Conservation (phyloP, 1,140 invertebrate genomes). For the Danaus melanippus region DNA sequence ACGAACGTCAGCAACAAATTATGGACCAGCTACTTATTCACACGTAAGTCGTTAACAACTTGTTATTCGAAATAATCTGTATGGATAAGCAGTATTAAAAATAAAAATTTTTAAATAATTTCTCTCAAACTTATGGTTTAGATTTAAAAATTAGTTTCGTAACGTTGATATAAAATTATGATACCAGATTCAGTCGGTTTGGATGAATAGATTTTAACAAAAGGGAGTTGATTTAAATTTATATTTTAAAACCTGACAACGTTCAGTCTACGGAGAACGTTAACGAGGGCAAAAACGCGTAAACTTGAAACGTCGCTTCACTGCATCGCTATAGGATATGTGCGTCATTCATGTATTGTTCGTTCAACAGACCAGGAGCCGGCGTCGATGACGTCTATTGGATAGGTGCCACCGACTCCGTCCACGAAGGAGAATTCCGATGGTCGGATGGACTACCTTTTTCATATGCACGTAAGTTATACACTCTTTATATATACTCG, state of each 20-base stretch:
- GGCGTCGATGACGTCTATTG: slow-evolving; percentile 79
- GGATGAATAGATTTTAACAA: neutral
- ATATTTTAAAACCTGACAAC: neutral
- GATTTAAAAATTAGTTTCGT: neutral
- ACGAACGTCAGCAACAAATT: slow-evolving; percentile 74
- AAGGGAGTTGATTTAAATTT: too few species aligned
- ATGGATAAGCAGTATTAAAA: too few species aligned
- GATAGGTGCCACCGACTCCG: slow-evolving; percentile 83
- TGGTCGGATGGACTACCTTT: slow-evolving; percentile 83
- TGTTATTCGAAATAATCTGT: too few species aligned
- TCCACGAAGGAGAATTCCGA: slow-evolving; percentile 81
- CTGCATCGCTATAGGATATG: too few species aligned
- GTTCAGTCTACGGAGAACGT: too few species aligned
- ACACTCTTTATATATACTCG: neutral
- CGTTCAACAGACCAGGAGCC: slow-evolving; percentile 72
- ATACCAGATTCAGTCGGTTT: slow-evolving; percentile 4
- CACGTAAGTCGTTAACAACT: slow-evolving; percentile 63
- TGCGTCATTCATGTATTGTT: slow-evolving; percentile 1
- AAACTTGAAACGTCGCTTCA: too few species aligned
- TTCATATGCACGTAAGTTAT: slow-evolving; percentile 79
- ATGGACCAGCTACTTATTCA: slow-evolving; percentile 75
- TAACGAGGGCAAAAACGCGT: too few species aligned
- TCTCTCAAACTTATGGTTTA: neutral
- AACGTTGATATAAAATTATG: too few species aligned
- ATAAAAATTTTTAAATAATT: too few species aligned